phyloP scores from a whole-genome alignment of 1,140 invertebrate species.

The Tyrophagus putrescentiae region DNA sequence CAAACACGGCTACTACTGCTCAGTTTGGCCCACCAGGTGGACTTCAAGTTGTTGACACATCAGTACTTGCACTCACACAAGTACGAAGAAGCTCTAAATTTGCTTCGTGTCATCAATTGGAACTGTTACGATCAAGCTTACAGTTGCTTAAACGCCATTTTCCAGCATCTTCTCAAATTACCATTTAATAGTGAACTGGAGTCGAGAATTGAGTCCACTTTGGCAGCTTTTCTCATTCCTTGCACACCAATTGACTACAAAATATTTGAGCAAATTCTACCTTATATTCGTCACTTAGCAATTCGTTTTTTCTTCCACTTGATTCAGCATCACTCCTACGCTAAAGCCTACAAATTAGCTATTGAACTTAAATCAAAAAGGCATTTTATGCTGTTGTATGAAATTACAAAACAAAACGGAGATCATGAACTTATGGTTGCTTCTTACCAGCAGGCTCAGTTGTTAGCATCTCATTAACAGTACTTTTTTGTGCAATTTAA shows the following conservation, averaged over 20 bases:
- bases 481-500: too few relatives aligned
- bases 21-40: neutral
- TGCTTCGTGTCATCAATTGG: slow-evolving; percentile 25
- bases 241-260: slow-evolving; percentile 20
- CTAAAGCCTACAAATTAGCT: slow-evolving; percentile 27
- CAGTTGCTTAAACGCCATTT: slow-evolving; percentile 24
- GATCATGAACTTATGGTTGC: slow-evolving; percentile 22
- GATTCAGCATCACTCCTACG: slow-evolving; percentile 21
- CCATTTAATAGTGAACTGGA: slow-evolving; percentile 19
- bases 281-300: slow-evolving; percentile 24
- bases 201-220: slow-evolving; percentile 24
- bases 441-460: slow-evolving; percentile 20
- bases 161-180: slow-evolving; percentile 23
- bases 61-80: slow-evolving; percentile 23
- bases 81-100: slow-evolving; percentile 24
- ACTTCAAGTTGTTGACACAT: slow-evolving; percentile 19
- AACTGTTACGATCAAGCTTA: slow-evolving; percentile 21
- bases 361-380: slow-evolving; percentile 25
- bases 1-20: neutral
- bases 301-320: slow-evolving; percentile 27
- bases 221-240: slow-evolving; percentile 25
- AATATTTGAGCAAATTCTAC: slow-evolving; percentile 22
- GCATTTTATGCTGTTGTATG: slow-evolving; percentile 25
- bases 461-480: too few relatives aligned
- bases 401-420: slow-evolving; percentile 25